Evolutionary conservation across 2,888 invertebrate genomes (phyloP).

Genomic region (Pristionchus fissidentatus): DNA sequence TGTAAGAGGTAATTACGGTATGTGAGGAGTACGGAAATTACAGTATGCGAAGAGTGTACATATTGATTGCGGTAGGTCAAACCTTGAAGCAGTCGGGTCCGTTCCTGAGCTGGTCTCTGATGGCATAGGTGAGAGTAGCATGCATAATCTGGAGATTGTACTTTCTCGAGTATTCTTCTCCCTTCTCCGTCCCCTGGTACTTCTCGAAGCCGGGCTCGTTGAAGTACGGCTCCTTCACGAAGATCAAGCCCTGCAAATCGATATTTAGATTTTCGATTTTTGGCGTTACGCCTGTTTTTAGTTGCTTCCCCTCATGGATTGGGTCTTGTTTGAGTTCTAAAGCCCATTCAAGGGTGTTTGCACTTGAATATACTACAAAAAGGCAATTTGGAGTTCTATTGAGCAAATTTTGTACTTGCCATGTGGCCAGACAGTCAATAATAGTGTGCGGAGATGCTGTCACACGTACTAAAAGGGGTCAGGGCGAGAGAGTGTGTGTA

Average conservation of each 20-base stretch:
- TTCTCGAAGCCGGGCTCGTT: conserved; percentile 82
- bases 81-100: conserved; percentile 71
- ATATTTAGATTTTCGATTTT: neutral
- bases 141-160: conserved; percentile 75
- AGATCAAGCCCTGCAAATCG: conserved; percentile 80
- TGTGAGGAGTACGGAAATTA: neutral
- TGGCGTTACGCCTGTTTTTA: neutral
- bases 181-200: conserved; percentile 71
- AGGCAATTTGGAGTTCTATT: neutral
- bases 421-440: no score
- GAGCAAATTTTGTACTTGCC: no score
- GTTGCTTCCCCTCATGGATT: no score
- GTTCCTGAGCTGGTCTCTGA: conserved; percentile 69
- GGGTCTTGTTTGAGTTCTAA: neutral
- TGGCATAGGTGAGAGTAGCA: conserved; percentile 75
- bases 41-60: neutral
- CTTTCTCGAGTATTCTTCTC: conserved; percentile 69
- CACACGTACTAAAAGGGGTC: no score
- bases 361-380: neutral
- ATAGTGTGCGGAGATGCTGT: no score
- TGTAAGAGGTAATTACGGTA: conserved; percentile 4
- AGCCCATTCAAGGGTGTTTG: neutral
- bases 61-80: neutral
- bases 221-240: conserved; percentile 81
- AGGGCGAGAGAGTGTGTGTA: no score